A percentile compares a stretch with the other conserved stretches of the same genome.
Conservation (phyloP, 2,797 vertebrate species). For the Furcifer pardalis region DNA sequence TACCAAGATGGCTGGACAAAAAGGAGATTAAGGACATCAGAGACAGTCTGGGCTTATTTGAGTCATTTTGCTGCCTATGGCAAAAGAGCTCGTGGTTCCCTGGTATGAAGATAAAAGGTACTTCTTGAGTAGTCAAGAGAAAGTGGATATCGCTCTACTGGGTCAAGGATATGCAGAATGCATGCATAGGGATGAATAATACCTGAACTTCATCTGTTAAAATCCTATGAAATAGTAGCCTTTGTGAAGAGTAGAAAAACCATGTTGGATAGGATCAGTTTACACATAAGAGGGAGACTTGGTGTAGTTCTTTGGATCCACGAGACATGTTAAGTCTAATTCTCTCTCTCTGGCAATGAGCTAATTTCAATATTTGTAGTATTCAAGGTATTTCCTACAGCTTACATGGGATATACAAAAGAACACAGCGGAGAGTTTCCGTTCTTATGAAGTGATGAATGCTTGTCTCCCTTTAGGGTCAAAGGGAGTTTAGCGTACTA, state of each 20-base stretch:
- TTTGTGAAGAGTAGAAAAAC: not conserved
- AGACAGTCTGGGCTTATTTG: too few relatives aligned
- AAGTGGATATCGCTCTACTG: not conserved
- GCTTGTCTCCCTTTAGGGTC: constrained; percentile 49
- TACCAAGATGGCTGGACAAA: too few relatives aligned
- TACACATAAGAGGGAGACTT: not conserved
- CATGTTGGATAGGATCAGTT: not conserved
- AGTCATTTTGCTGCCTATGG: too few relatives aligned
- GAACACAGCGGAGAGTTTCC: constrained; percentile 46
- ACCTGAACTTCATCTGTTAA: not conserved
- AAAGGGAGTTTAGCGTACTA: constrained; percentile 35
- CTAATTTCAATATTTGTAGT: constrained; percentile 64
- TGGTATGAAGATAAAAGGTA: too few relatives aligned
- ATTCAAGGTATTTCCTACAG: constrained; percentile 61
- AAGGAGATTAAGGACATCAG: too few relatives aligned
- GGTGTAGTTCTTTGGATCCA: constrained; percentile 9
- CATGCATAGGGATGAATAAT: not conserved
- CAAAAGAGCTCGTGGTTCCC: too few relatives aligned
- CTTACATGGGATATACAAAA: constrained; percentile 48
- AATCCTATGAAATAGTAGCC: not conserved
- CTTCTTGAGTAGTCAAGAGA: constrained; percentile 1
- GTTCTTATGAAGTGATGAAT: constrained; percentile 42
- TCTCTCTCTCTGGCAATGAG: constrained; percentile 52
- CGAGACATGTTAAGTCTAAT: constrained; percentile 13
- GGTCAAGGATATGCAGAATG: not conserved